Evolutionary conservation across 2,113 vertebrate species (phyloP).

Genomic region (Diphyllodes magnificus): DNA sequence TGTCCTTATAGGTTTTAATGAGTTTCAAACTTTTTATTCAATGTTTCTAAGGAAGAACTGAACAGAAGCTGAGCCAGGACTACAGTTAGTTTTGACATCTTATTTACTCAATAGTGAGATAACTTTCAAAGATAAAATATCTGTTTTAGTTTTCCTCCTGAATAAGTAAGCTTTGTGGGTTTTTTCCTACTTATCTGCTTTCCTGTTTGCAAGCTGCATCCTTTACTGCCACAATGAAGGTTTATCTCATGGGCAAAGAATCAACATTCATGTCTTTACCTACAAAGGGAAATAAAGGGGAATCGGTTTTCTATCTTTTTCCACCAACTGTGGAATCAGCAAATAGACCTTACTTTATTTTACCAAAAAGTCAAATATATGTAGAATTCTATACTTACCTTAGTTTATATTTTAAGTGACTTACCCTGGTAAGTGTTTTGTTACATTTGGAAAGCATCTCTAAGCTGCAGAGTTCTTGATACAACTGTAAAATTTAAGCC

Average conservation of each 20-base stretch:
- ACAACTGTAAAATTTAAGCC: background rate
- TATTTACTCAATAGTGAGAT: background rate
- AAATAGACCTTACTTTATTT: background rate
- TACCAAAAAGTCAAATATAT: background rate
- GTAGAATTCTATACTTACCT: background rate
- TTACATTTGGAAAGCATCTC: background rate
- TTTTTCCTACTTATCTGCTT: background rate
- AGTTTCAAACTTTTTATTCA: background rate
- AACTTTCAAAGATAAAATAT: background rate
- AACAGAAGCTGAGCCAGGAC: background rate
- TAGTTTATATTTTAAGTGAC: background rate
- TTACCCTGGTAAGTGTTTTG: background rate
- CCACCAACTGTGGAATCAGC: background rate
- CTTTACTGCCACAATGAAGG: background rate
- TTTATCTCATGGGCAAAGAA: background rate
- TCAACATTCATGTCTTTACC: background rate
- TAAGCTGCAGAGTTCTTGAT: background rate
- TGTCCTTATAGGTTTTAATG: background rate
- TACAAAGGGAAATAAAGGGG: background rate
- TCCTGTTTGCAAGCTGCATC: background rate
- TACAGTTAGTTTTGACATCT: background rate
- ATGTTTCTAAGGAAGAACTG: background rate
- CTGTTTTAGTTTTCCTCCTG: background rate
- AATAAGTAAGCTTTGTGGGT: background rate
- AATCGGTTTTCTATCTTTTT: background rate